Evolutionary conservation across 92 coral and sea anemone genomes (phyloP).

Genomic region (Epizoanthus stellaris): DNA sequence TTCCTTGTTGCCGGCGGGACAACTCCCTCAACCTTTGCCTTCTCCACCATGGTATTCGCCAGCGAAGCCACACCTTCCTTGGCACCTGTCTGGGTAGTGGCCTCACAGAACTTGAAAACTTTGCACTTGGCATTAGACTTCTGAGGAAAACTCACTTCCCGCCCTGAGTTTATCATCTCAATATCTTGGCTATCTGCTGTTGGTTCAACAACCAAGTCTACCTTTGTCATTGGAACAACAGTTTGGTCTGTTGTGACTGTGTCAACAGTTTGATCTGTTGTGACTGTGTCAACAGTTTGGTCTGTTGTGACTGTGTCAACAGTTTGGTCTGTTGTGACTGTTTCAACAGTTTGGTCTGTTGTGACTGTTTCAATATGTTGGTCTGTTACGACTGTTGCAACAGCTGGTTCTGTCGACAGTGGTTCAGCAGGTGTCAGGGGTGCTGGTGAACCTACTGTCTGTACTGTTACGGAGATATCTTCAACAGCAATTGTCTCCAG

Average conservation of each 20-base stretch:
- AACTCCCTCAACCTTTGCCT: conserved; percentile 30
- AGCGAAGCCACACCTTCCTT: conserved; percentile 64
- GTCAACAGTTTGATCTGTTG: background rate
- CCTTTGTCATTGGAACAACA: background rate
- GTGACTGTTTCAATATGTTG: background rate
- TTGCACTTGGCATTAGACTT: conserved; percentile 30
- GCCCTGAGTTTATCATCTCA: background rate
- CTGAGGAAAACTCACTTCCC: conserved; percentile 31
- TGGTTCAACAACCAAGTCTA: background rate
- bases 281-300: background rate
- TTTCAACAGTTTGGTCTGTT: background rate
- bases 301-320: conserved; percentile 7
- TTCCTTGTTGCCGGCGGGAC: conserved; percentile 14
- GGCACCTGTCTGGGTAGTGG: conserved; percentile 81
- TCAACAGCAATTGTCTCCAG: conserved; percentile 45
- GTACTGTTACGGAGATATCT: conserved; percentile 63
- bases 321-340: background rate
- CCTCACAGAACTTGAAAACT: conserved; percentile 60
- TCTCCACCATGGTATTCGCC: conserved; percentile 52
- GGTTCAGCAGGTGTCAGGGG: background rate
- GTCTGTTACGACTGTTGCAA: background rate
- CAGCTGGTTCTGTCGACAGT: background rate
- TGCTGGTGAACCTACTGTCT: conserved; percentile 39
- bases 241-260: conserved; percentile 6
- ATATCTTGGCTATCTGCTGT: background rate